These are phyloP conservation scores for Laticauda colubrina DNA, from an alignment of 2,113 vertebrate genomes.

Conservation along the genomic window DNA sequence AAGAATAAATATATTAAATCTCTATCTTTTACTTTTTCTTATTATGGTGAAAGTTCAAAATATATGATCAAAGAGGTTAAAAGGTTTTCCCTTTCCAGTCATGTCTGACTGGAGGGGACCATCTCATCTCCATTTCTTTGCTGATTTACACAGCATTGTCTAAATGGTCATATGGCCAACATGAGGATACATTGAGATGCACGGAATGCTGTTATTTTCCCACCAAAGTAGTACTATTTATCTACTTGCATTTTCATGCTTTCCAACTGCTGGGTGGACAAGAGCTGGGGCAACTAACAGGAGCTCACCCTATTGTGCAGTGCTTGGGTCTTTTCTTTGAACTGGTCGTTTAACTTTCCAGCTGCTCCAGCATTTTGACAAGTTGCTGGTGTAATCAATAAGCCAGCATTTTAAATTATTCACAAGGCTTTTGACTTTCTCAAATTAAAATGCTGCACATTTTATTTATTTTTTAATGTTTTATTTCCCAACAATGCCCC, in stretches of 20 bases:
- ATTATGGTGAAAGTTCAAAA: slow-evolving; percentile 62
- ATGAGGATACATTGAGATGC: background rate
- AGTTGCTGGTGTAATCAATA: background rate
- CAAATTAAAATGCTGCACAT: background rate
- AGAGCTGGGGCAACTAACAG: background rate
- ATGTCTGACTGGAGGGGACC: background rate
- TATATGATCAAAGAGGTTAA: slow-evolving; percentile 2
- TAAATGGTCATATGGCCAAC: background rate
- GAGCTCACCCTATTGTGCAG: background rate
- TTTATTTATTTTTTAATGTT: background rate
- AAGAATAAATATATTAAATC: slow-evolving; percentile 47
- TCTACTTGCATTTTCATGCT: background rate
- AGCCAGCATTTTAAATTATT: background rate
- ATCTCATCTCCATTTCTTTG: background rate
- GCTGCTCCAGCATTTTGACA: background rate
- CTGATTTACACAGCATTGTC: background rate
- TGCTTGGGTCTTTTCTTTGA: background rate
- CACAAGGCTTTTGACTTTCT: background rate
- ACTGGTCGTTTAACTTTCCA: background rate
- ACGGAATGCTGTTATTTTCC: background rate
- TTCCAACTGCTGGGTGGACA: background rate
- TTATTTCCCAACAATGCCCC: background rate
- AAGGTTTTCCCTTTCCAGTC: too few species aligned
- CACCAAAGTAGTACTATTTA: background rate
- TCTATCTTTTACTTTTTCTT: slow-evolving; percentile 12